Evolutionary conservation across 2,113 vertebrate species (phyloP).

Genomic region (Cyanoliseus patagonus): DNA sequence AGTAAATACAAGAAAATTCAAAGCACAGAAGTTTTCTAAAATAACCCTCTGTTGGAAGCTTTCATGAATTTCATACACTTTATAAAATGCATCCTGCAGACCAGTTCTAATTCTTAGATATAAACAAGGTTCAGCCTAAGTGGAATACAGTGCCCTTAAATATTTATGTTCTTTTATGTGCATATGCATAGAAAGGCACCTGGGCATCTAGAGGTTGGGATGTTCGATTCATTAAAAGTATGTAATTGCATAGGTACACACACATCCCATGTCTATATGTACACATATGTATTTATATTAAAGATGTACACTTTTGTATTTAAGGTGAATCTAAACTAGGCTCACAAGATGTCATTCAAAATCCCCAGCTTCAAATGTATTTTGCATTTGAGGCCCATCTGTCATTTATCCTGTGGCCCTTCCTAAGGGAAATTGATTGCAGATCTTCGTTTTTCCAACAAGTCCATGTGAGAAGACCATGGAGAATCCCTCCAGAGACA

Average conservation of each 20-base stretch:
- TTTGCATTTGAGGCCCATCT: neutral
- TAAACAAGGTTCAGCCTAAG: neutral
- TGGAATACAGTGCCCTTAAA: neutral
- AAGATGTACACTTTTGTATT: conserved; percentile 1
- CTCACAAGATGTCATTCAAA: neutral
- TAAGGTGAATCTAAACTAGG: neutral
- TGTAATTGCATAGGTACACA: neutral
- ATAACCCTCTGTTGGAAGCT: neutral
- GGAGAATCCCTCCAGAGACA: neutral
- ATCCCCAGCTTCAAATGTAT: neutral
- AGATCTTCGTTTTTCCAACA: neutral
- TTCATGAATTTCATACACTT: neutral
- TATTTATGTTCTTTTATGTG: neutral
- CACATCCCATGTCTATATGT: neutral
- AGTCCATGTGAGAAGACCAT: neutral
- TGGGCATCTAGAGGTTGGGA: neutral
- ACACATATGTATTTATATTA: neutral
- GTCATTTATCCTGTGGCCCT: neutral
- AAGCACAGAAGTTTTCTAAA: neutral
- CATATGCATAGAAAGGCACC: neutral
- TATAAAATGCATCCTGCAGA: neutral
- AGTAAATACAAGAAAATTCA: neutral
- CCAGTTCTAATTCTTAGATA: neutral
- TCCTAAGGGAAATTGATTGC: neutral
- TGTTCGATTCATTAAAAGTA: neutral